These are phyloP conservation scores for Rhinoderma darwinii DNA, from an alignment of 2,113 vertebrate species.

Conservation along the genomic window DNA sequence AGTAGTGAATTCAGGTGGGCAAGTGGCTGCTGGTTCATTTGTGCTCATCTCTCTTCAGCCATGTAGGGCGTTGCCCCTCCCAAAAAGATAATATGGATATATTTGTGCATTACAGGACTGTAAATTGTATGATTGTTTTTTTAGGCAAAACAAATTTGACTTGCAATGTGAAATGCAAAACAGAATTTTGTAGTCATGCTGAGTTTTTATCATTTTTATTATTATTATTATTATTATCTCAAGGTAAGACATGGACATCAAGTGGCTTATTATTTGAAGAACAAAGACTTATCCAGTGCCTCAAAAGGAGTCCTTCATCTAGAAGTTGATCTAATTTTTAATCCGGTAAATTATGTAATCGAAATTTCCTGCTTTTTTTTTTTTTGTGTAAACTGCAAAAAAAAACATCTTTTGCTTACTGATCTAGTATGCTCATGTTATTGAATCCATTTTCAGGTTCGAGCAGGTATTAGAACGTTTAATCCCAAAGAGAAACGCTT, in stretches of 20 bases:
- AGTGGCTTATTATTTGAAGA: conserved; percentile 83
- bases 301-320: conserved; percentile 90
- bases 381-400: neutral
- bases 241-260: conserved; percentile 88
- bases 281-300: conserved; percentile 82
- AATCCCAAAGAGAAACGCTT: conserved; percentile 83
- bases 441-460: conserved; percentile 74
- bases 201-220: neutral
- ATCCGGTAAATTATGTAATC: conserved; percentile 81
- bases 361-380: neutral
- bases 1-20: too few species aligned
- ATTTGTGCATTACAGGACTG: neutral
- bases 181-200: neutral
- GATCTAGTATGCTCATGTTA: neutral
- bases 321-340: conserved; percentile 89
- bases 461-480: conserved; percentile 88
- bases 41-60: too few species aligned
- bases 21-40: neutral
- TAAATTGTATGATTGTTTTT: neutral
- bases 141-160: neutral
- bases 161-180: neutral
- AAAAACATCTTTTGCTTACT: neutral
- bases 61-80: too few species aligned
- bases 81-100: too few species aligned
- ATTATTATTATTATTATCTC: conserved; percentile 14